Conservation (phyloP, 2,888 invertebrate species). For the Tenthredo mesomela region DNA sequence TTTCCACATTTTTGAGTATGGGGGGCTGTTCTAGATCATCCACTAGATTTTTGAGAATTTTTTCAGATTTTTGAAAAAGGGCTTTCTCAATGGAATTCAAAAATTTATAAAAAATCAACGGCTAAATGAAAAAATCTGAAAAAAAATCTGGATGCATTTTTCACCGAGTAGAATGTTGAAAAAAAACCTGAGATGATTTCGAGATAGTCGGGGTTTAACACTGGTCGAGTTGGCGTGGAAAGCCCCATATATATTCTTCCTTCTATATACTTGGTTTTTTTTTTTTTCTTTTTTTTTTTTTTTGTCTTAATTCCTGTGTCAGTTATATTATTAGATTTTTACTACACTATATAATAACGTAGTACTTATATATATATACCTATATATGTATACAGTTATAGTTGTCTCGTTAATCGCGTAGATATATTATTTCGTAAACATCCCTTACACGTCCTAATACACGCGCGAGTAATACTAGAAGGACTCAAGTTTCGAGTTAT, state of each 20-base stretch:
- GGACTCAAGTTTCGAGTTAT: slow-evolving; percentile 15
- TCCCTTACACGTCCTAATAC: background rate
- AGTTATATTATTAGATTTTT: slow-evolving; percentile 44
- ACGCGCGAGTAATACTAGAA: slow-evolving; percentile 22
- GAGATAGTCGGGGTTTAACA: too few species aligned
- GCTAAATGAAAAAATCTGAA: too few species aligned
- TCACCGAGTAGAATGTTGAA: too few species aligned
- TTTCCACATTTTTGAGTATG: too few species aligned
- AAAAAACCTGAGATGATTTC: too few species aligned
- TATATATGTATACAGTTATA: background rate
- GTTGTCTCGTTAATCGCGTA: slow-evolving; percentile 7
- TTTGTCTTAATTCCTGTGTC: background rate
- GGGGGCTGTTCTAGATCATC: too few species aligned
- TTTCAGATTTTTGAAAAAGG: too few species aligned
- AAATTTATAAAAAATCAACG: too few species aligned
- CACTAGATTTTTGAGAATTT: too few species aligned
- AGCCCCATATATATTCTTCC: background rate
- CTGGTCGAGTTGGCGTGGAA: too few species aligned
- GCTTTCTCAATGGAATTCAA: too few species aligned
- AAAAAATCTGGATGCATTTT: too few species aligned
- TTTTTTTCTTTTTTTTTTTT: slow-evolving; percentile 6
- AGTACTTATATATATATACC: background rate
- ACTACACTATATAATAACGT: background rate
- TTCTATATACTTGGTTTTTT: background rate
- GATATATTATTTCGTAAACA: slow-evolving; percentile 47